These are phyloP conservation scores for Caenorhabditis angaria DNA, from an alignment of 2,888 invertebrate genomes.

Conservation along the genomic window DNA sequence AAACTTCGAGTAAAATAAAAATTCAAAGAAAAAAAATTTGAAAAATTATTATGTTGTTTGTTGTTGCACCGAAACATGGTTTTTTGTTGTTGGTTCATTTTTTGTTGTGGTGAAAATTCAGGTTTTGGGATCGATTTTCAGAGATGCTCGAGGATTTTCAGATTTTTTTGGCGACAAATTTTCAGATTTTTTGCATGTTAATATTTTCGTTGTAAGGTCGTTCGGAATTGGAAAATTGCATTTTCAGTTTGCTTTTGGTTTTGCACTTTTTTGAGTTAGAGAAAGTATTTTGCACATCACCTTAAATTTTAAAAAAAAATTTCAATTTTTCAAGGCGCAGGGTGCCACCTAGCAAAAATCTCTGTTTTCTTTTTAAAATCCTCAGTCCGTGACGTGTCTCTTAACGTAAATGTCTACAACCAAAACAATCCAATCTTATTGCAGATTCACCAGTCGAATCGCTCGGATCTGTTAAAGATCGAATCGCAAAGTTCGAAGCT, in stretches of 20 bases:
- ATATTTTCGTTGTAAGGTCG: no score
- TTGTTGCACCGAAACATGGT: background rate
- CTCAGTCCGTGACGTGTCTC: background rate
- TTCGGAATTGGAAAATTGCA: no score
- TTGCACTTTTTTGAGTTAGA: no score
- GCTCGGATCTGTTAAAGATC: slow-evolving; percentile 53
- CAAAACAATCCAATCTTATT: slow-evolving; percentile 8
- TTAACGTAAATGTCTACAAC: background rate
- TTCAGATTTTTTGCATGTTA: no score
- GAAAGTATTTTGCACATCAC: no score
- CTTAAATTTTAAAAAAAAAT: no score
- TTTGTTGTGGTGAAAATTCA: background rate
- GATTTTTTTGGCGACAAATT: no score
- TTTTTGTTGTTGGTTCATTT: slow-evolving; percentile 1
- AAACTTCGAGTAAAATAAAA: background rate
- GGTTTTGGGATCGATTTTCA: background rate
- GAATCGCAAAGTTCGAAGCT: slow-evolving; percentile 56
- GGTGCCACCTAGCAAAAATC: no score
- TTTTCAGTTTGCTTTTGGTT: no score
- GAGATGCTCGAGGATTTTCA: no score
- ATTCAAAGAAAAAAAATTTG: background rate
- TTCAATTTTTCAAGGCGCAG: no score
- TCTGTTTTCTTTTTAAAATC: no score
- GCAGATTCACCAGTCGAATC: slow-evolving; percentile 56
- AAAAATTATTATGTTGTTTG: slow-evolving; percentile 1